A percentile compares a stretch with the other conserved stretches of the same genome.
Evolutionary conservation across 2,113 vertebrate genomes (phyloP).

Genomic region (Octodon degus): DNA sequence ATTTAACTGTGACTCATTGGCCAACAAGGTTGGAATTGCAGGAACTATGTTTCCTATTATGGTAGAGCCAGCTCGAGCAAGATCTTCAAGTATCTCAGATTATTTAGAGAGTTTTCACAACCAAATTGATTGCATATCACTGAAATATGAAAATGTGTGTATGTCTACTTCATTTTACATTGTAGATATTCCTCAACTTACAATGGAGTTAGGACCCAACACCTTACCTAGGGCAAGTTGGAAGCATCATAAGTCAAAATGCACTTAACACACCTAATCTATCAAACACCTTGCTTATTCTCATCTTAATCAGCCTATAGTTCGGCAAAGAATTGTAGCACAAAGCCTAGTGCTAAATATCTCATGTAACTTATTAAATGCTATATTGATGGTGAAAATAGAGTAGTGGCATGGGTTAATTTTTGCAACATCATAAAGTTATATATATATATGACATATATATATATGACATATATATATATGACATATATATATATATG

Average conservation of each 20-base stretch:
- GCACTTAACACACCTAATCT: not conserved
- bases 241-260: not conserved
- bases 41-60: not conserved
- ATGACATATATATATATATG: no score
- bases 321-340: not conserved
- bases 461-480: no score
- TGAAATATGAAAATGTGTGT: not conserved
- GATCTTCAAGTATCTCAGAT: not conserved
- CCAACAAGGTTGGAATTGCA: not conserved
- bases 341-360: no score
- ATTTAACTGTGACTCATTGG: not conserved
- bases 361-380: not conserved
- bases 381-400: not conserved
- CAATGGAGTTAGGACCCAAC: not conserved
- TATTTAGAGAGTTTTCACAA: conserved; percentile 35
- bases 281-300: not conserved
- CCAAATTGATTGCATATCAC: conserved; percentile 6
- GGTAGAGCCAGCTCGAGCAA: not conserved
- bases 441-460: no score
- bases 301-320: not conserved
- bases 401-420: not conserved
- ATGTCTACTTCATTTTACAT: not conserved
- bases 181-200: not conserved
- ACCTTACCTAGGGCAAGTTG: not conserved
- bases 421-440: not conserved